These are phyloP conservation scores for Colletes collaris DNA, from an alignment of 2,888 invertebrate species.

Conservation along the genomic window DNA sequence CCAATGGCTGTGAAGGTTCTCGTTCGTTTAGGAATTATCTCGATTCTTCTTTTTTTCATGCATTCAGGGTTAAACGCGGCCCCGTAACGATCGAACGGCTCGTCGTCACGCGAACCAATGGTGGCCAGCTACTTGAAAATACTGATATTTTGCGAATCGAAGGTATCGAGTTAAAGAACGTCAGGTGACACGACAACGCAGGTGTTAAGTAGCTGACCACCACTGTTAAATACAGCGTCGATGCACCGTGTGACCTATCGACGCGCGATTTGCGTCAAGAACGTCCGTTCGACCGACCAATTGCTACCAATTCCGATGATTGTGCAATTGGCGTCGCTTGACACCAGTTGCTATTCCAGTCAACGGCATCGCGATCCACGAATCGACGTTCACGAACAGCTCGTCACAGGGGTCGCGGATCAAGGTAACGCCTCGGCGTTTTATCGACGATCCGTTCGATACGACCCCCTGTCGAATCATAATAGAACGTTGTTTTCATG, in stretches of 20 bases:
- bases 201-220: too few relatives aligned
- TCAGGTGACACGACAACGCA: too few relatives aligned
- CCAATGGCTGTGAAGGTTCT: not conserved
- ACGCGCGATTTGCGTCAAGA: constrained; percentile 72
- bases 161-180: too few relatives aligned
- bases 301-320: constrained; percentile 73
- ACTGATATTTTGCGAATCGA: too few relatives aligned
- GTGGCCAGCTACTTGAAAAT: too few relatives aligned
- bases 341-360: constrained; percentile 66
- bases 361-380: constrained; percentile 42
- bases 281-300: constrained; percentile 59
- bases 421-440: constrained; percentile 45
- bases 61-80: constrained; percentile 1
- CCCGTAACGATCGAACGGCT: not conserved
- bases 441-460: constrained; percentile 1
- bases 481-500: too few relatives aligned
- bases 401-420: constrained; percentile 51
- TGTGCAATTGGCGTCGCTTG: constrained; percentile 73
- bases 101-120: not conserved
- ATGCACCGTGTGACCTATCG: constrained; percentile 43
- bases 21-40: not conserved
- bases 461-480: not conserved
- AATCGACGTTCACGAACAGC: constrained; percentile 35
- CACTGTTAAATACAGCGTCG: not conserved
- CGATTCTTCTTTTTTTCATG: not conserved